Base-by-base conservation (phyloP, 2,888 invertebrate genomes). In the Ormyrus nitidulus region DNA sequence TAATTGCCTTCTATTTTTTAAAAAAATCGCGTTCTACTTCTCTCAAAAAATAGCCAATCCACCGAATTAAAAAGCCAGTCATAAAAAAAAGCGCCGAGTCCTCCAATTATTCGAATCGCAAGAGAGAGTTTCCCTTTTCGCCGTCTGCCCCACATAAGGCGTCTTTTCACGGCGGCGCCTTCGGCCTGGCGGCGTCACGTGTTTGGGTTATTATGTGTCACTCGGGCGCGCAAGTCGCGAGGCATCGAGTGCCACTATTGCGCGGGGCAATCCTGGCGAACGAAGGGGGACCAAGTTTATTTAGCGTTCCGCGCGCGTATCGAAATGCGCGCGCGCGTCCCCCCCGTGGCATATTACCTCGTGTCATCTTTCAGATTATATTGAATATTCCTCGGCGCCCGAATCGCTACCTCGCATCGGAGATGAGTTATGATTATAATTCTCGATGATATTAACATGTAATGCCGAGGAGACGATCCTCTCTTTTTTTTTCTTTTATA, bases 181-280 rank as follows among this genome's bases (percentile, higher is more conserved):
- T 69, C 46, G 59, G 79, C 80, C 72, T 51, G 54, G 34, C 34
- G n/a, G 83, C 84, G 84, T 83, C 86, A 84, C 84, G 85, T 85
- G 86, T 80, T 84, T 79, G 71, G 80, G 81, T 84, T 84, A 85
- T 85, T 85, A 84, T 83, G 84, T 83, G 81, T 83, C 84, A 81
- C 83, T 76, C 68, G 62, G 82, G 59, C 65, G 72, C 73, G 66
- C 49, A 61, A 5, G 53, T 11, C 19, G n/a, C 34, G 34, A 34
- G 34, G 34, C 34, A 34, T 34, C 34, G 34, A 34, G 34, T 44
- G 19, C 19, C 7, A 64, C 46, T 46, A 8, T 71, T 44, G 59
- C 19, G 19, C 49, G 49, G 34, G 34, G n/a, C 62, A 53, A 61
- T 44, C 48, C 51, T 49, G 6, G n/a, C 13, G 48, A 58, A 34